Evolutionary conservation across 2,113 vertebrate genomes (phyloP).

Genomic region (Proterorhinus semilunaris): DNA sequence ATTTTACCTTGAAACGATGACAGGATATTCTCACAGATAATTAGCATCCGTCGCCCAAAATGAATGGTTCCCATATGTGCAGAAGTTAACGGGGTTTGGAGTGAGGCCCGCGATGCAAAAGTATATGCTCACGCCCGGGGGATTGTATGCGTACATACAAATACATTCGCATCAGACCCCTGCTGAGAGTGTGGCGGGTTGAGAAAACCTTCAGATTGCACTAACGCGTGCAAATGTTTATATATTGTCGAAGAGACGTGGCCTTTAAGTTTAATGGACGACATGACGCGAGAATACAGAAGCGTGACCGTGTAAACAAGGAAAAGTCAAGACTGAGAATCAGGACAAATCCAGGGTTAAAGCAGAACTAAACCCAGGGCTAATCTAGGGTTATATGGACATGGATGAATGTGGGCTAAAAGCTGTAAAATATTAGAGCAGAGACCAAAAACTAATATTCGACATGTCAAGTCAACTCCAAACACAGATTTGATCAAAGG

Average conservation of each 20-base stretch:
- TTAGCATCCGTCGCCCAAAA: not conserved
- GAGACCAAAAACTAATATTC: too few species aligned
- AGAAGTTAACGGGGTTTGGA: not conserved
- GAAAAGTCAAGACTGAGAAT: too few species aligned
- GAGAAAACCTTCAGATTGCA: not conserved
- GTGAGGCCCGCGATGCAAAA: not conserved
- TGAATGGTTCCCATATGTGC: slow-evolving; percentile 9
- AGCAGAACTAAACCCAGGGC: not conserved
- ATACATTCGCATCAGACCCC: not conserved
- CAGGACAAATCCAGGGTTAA: not conserved
- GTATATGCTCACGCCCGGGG: not conserved
- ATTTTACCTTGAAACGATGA: not conserved
- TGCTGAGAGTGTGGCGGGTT: not conserved
- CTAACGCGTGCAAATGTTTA: not conserved
- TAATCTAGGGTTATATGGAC: not conserved
- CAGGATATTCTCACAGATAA: not conserved
- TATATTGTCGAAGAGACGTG: not conserved
- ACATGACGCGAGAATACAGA: not conserved
- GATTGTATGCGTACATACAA: not conserved
- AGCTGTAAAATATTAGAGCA: too few species aligned
- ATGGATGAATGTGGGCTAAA: too few species aligned
- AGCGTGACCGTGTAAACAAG: not conserved
- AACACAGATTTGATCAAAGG: too few species aligned
- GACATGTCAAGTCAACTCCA: too few species aligned
- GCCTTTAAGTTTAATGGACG: not conserved